Evolutionary conservation across 2,113 vertebrate genomes (phyloP), one percentile per base, ranked within the genome.

Genomic region (Sylvietta virens): DNA sequence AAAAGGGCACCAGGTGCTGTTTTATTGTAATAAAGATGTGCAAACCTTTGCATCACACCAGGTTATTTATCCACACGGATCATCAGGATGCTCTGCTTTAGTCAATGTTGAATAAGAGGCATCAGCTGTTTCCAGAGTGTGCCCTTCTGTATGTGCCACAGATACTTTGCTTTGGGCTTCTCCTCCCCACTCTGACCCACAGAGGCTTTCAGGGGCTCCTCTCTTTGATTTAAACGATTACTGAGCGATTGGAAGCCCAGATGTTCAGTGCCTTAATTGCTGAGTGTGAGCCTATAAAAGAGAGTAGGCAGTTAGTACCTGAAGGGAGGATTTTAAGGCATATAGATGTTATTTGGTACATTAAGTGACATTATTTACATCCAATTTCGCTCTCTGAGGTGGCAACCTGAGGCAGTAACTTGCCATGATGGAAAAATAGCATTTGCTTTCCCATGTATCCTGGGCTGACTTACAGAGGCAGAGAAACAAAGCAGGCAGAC

Each of bases 11-110:
- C 96, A 97, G 96, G 96, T 97, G 96, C 91, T 96, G 94, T 74
- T 97, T 96, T 96, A 96, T 94, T 90, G 88, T 81, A 96, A 97
- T 97, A 96, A 96, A 96, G 95, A 97, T 92, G 79, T 94, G 95
- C 85, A 97, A 96, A 97, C 92, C 94, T 95, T 97, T 92, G 85
- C 93, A 81, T 95, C 93, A 83, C 82, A 71, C 88, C 14, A 81
- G 61, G 82, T 90, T 97, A 94, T 97, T 96, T 96, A 96, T 95
- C 85, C 88, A 88, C 67, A 67, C 57, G 95, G 95, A 94, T 93
- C 82, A 86, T 33, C 80, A 83, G 85, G 71, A 90, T 92, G 76
- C 88, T 96, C 76, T n/a, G 92, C 93, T 94, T 93, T 65, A 61
- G 92, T 90, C 88, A 96, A 96, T 96, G 82, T 92, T 94, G 85